Base-by-base conservation (phyloP, 2,797 vertebrate species). In the Microctenopoma stevenorrisi region DNA sequence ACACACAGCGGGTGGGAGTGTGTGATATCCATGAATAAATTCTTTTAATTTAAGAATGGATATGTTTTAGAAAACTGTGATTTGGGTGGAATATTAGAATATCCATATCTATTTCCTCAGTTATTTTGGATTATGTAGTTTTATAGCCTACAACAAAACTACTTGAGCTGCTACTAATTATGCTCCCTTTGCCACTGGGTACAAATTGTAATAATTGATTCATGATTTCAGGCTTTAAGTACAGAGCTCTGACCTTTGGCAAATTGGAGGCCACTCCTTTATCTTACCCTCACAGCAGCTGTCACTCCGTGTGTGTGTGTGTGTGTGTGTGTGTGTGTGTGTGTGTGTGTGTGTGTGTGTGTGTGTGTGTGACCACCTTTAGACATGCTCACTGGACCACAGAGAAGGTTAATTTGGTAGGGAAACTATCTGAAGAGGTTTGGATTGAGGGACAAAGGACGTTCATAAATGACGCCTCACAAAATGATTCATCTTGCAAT, bases 161-260 rank as follows among this genome's bases (percentile, higher is more conserved):
- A 18, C 16, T 2, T 0, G n/a, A 47, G 9, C 46, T 46, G 15
- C 7, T n/a, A 22, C n/a, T 18, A 10, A 61, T 54, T 2, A 26
- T 51, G 44, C 61, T 67, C 53, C 26, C 57, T 46, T 73, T 51
- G 26, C 49, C 56, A 59, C 7, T 73, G 15, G 37, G 57, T 61
- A 56, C 53, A 64, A 77, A 68, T 67, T 78, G n/a, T 37, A 73
- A 79, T 49, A 74, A 84, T 69, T 74, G 84, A 87, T 77, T 69
- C 3, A 28, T 56, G 26, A 58, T 67, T 76, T 74, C 6, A 28
- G 13, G 38, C 18, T 75, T 68, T 74, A 54, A 71, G 55, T 59
- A 64, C 42, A 7, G 40, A 16, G 48, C 43, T 70, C 52, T 89
- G 85, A 91, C 83, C 85, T 92, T 86, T 75, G n/a, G 35, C 68